Conservation (phyloP, 2,113 vertebrate genomes). For the Diadophis punctatus region DNA sequence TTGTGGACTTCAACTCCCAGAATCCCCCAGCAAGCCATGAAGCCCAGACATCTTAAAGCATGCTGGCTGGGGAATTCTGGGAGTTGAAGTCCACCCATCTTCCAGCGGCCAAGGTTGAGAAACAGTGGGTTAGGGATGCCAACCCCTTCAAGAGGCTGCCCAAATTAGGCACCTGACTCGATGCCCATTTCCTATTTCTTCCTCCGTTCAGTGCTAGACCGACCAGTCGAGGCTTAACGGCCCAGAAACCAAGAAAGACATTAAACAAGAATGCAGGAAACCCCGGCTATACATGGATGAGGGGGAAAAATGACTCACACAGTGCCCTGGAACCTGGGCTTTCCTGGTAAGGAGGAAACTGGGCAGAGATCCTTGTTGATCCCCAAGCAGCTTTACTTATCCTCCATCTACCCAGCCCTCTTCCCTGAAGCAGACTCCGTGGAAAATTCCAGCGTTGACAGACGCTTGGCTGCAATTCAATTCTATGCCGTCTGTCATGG, state of each 20-base stretch:
- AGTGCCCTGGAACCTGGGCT: not conserved
- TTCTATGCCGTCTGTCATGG: not conserved
- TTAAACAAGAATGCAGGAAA: not conserved
- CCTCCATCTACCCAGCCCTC: not conserved
- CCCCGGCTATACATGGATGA: not conserved
- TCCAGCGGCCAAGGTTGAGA: too few relatives aligned
- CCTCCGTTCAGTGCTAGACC: not conserved
- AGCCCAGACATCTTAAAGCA: too few relatives aligned
- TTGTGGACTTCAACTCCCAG: too few relatives aligned
- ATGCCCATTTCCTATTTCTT: not conserved
- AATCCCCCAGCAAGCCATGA: too few relatives aligned
- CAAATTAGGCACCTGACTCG: not conserved
- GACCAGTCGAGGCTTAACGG: not conserved
- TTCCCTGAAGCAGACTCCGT: not conserved
- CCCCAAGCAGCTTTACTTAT: not conserved
- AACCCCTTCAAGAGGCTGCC: not conserved
- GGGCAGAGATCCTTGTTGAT: not conserved
- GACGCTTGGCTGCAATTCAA: not conserved
- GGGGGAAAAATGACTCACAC: not conserved
- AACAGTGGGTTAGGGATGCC: not conserved
- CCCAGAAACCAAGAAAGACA: not conserved
- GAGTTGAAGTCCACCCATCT: too few relatives aligned
- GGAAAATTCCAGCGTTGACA: not conserved
- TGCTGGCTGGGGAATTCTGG: too few relatives aligned
- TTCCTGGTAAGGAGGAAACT: not conserved